These are phyloP conservation scores for Drosophila lacicola DNA, from an alignment of 2,888 invertebrate genomes.

Conservation along the genomic window DNA sequence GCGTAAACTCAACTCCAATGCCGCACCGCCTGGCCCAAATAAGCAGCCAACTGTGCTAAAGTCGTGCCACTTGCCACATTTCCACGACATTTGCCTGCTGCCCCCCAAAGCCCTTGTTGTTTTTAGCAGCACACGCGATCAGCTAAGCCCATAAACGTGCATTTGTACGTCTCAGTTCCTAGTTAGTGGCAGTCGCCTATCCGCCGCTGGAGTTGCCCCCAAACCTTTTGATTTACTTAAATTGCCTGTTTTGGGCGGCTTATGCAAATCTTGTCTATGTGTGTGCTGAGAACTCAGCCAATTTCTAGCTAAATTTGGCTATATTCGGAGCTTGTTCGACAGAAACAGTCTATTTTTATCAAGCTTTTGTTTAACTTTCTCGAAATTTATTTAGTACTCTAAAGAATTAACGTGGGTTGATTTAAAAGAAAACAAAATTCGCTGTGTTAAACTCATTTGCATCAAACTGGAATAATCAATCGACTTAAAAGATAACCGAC, in stretches of 20 bases:
- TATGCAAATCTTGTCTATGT: slow-evolving; percentile 61
- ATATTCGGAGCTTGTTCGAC: too few species aligned
- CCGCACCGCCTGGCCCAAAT: slow-evolving; percentile 64
- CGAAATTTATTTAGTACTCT: too few species aligned
- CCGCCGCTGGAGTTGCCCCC: slow-evolving; percentile 9
- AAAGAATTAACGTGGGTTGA: too few species aligned
- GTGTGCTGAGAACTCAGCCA: background rate
- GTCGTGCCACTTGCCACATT: slow-evolving; percentile 71
- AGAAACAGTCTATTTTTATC: too few species aligned
- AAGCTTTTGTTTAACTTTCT: too few species aligned
- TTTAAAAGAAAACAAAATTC: too few species aligned
- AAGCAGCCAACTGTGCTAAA: slow-evolving; percentile 59
- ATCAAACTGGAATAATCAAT: too few species aligned
- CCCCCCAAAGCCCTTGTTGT: background rate
- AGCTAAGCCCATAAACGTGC: slow-evolving; percentile 39
- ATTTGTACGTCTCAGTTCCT: slow-evolving; percentile 34
- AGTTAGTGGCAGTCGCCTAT: slow-evolving; percentile 20
- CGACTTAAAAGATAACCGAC: too few species aligned
- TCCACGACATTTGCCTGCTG: slow-evolving; percentile 65
- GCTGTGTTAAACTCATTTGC: too few species aligned
- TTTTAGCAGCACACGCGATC: slow-evolving; percentile 69
- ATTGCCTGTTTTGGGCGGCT: slow-evolving; percentile 65
- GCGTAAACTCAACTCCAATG: slow-evolving; percentile 64
- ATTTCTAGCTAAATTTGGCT: too few species aligned
- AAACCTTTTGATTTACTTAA: slow-evolving; percentile 67